Evolutionary conservation across 2,113 vertebrate genomes (phyloP).

Genomic region (Saiga tatarica): DNA sequence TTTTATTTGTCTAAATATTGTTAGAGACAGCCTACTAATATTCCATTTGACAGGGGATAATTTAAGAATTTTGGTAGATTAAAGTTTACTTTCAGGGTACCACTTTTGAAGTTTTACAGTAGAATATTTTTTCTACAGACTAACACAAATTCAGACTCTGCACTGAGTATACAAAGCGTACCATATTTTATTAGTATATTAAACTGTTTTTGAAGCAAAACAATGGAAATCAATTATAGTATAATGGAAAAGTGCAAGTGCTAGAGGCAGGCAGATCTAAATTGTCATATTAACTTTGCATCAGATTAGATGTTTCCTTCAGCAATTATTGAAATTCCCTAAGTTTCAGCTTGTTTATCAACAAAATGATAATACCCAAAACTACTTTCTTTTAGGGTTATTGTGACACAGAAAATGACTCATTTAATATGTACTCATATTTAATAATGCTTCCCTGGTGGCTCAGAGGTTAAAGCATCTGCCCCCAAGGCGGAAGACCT

Average conservation of each 20-base stretch:
- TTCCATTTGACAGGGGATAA: not conserved
- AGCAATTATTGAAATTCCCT: not conserved
- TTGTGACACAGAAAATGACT: not conserved
- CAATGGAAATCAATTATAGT: not conserved
- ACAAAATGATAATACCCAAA: not conserved
- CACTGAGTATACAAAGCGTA: not conserved
- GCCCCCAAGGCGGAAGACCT: too few species aligned
- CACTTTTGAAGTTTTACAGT: not conserved
- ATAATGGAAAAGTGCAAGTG: not conserved
- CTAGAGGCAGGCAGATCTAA: not conserved
- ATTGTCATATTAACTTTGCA: not conserved
- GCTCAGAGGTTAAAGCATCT: too few species aligned
- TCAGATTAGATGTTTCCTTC: not conserved
- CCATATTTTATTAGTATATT: not conserved
- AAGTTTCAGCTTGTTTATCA: not conserved
- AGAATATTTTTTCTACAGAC: not conserved
- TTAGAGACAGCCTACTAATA: not conserved
- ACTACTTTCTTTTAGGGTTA: not conserved
- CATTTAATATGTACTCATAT: not conserved
- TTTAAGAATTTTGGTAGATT: not conserved
- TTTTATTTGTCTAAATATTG: not conserved
- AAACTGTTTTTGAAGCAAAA: not conserved
- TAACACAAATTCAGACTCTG: not conserved
- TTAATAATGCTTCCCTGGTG: too few species aligned
- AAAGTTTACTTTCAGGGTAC: not conserved